These are phyloP conservation scores for Streptopelia turtur DNA, from an alignment of 2,797 vertebrate genomes.

Conservation along the genomic window DNA sequence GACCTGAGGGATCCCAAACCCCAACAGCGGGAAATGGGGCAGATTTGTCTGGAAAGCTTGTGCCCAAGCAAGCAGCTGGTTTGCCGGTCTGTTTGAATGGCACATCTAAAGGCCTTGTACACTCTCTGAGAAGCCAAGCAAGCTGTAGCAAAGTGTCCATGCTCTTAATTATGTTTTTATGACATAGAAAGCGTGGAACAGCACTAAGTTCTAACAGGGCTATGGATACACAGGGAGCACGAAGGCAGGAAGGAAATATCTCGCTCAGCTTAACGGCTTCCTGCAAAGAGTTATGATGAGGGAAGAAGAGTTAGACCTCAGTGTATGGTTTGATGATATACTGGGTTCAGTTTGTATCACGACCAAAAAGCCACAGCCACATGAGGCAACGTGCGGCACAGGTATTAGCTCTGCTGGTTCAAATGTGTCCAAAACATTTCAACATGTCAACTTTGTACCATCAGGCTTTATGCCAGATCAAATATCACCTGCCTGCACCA, in stretches of 20 bases:
- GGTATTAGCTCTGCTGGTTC: neutral
- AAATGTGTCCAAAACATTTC: neutral
- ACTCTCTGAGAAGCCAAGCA: neutral
- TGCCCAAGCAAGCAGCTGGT: neutral
- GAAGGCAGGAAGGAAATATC: neutral
- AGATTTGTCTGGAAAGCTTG: neutral
- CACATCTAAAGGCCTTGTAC: neutral
- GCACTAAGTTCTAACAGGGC: neutral
- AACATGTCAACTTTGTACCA: neutral
- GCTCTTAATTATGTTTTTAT: neutral
- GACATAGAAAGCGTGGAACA: neutral
- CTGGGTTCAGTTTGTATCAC: neutral
- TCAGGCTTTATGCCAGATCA: neutral
- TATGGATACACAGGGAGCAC: neutral
- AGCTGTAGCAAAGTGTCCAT: neutral
- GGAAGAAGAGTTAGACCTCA: neutral
- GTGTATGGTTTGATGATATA: neutral
- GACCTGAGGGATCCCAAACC: neutral
- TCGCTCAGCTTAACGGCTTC: neutral
- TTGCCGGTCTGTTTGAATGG: neutral
- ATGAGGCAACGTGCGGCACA: neutral
- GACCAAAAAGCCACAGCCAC: neutral
- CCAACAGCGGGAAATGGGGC: accelerated
- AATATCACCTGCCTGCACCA: neutral
- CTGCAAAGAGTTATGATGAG: neutral